Conservation (phyloP, 2,113 vertebrate species). For the Amphilophus citrinellus region DNA sequence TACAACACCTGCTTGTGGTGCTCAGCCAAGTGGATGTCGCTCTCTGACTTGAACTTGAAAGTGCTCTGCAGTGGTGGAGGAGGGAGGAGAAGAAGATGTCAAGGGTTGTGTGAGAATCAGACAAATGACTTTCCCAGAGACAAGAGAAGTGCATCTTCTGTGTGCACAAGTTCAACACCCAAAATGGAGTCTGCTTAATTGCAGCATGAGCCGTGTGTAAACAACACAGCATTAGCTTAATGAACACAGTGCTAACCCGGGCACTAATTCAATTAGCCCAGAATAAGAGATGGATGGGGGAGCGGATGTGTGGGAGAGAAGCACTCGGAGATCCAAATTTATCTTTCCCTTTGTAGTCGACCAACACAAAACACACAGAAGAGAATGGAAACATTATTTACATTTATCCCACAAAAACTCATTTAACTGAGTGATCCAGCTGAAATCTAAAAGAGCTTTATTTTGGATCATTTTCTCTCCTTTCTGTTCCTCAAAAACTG, state of each 20-base stretch:
- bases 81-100: slow-evolving; percentile 19
- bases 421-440: neutral
- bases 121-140: neutral
- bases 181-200: slow-evolving; percentile 69
- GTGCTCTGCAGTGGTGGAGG: slow-evolving; percentile 88
- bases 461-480: neutral
- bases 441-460: neutral
- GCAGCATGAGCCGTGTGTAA: slow-evolving; percentile 62
- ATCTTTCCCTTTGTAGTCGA: slow-evolving; percentile 39
- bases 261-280: slow-evolving; percentile 75
- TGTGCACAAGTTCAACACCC: slow-evolving; percentile 41
- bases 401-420: neutral
- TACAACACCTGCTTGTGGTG: slow-evolving; percentile 99
- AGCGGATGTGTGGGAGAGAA: slow-evolving; percentile 41
- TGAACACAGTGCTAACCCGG: slow-evolving; percentile 71
- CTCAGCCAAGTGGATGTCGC: slow-evolving; percentile 98
- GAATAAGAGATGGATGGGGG: slow-evolving; percentile 57
- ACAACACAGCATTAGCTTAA: slow-evolving; percentile 74
- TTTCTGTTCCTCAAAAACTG: neutral
- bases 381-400: neutral
- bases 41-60: slow-evolving; percentile 99
- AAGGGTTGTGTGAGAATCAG: neutral
- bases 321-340: slow-evolving; percentile 44
- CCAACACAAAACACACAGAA: slow-evolving; percentile 16
- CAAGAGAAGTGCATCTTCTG: neutral